These are phyloP conservation scores for Podargus strigoides DNA, from an alignment of 2,797 vertebrate species.

Conservation along the genomic window DNA sequence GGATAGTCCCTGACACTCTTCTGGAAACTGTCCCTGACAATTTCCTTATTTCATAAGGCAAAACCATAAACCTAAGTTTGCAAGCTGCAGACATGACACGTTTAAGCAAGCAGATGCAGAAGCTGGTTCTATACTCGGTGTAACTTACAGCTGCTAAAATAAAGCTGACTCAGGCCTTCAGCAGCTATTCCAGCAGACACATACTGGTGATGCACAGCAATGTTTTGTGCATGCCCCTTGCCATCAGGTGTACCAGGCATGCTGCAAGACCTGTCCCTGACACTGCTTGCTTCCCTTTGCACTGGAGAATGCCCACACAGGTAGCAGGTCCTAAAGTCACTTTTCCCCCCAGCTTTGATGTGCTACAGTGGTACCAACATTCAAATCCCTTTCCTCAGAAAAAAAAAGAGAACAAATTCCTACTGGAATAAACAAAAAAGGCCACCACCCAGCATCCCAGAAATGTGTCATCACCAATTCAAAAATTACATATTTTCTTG, in stretches of 20 bases:
- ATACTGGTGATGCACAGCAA: neutral
- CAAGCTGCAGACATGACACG: neutral
- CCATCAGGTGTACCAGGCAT: neutral
- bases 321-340: neutral
- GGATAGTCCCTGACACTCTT: neutral
- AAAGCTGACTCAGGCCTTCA: neutral
- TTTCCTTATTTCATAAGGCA: neutral
- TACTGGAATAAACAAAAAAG: neutral
- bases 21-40: neutral
- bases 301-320: neutral
- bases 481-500: neutral
- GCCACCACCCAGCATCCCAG: neutral
- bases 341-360: neutral
- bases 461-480: accelerated
- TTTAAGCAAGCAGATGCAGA: neutral
- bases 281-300: neutral
- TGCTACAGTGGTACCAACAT: neutral
- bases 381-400: neutral
- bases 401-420: neutral
- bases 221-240: neutral
- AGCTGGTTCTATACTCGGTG: neutral
- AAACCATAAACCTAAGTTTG: neutral
- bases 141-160: neutral
- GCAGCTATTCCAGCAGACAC: neutral
- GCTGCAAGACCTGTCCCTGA: neutral